These are phyloP conservation scores for Oligia fasciuncula DNA, from an alignment of 2,888 invertebrate genomes.

Conservation along the genomic window DNA sequence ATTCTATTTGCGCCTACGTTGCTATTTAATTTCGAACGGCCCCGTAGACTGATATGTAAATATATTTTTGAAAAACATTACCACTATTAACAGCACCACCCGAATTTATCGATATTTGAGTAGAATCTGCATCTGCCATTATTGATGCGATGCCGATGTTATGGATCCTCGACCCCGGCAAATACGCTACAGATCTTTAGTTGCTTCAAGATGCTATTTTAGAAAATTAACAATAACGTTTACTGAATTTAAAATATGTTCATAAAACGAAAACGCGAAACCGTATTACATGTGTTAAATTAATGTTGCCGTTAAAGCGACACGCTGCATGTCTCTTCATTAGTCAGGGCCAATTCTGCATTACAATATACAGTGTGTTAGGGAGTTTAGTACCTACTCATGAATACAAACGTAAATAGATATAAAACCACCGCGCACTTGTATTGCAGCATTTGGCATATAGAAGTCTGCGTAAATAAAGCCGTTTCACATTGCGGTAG, in stretches of 20 bases:
- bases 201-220: too few relatives aligned
- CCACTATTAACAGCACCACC: background rate
- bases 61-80: background rate
- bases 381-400: background rate
- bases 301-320: too few relatives aligned
- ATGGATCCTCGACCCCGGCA: too few relatives aligned
- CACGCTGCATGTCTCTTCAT: too few relatives aligned
- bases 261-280: too few relatives aligned
- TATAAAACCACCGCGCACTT: background rate
- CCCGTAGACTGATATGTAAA: background rate
- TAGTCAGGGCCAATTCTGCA: background rate
- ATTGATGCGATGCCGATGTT: too few relatives aligned
- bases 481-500: background rate
- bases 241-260: too few relatives aligned
- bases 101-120: background rate
- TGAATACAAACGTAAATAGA: background rate
- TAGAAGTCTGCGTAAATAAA: background rate
- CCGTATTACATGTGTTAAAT: too few relatives aligned
- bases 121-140: background rate
- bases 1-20: conserved; percentile 17
- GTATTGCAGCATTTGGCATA: background rate
- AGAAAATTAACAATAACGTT: too few relatives aligned
- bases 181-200: too few relatives aligned
- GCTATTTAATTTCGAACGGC: background rate
- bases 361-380: background rate